Evolutionary conservation across 2,888 invertebrate species (phyloP).

Genomic region (Hecatera dysodea): DNA sequence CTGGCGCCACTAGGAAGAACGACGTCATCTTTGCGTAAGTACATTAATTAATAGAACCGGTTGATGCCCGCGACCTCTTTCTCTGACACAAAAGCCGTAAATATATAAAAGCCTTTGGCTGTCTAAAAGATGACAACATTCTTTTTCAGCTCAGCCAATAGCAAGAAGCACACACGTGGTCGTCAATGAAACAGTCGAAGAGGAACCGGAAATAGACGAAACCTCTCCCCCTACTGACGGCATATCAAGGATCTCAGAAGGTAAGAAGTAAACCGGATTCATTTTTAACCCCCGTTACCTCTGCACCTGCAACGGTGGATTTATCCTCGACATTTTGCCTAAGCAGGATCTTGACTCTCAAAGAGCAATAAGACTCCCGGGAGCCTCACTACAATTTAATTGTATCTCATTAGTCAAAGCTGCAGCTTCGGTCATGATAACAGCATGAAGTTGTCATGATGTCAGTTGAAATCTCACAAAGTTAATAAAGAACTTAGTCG

Average conservation of each 20-base stretch:
- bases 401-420: neutral
- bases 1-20: slow-evolving; percentile 76
- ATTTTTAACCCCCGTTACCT: neutral
- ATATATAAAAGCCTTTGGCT: too few relatives aligned
- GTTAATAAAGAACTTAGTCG: too few relatives aligned
- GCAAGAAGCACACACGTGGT: slow-evolving; percentile 87
- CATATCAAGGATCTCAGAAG: slow-evolving; percentile 77
- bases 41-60: neutral
- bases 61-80: too few relatives aligned
- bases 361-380: neutral
- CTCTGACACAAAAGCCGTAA: too few relatives aligned
- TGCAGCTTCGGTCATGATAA: neutral
- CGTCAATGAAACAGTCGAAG: slow-evolving; percentile 85
- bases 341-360: neutral
- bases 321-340: neutral
- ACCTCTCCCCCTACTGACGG: slow-evolving; percentile 81
- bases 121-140: neutral
- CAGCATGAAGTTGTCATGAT: too few relatives aligned
- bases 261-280: slow-evolving; percentile 38
- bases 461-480: too few relatives aligned
- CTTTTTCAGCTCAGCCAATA: slow-evolving; percentile 81
- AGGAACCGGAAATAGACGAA: slow-evolving; percentile 85
- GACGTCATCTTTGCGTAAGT: slow-evolving; percentile 84
- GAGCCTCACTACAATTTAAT: too few relatives aligned
- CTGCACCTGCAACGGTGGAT: too few relatives aligned